Evolutionary conservation across 2,113 vertebrate species (phyloP), one percentile per base, ranked within the genome.

Genomic region (Salvelinus alpinus): DNA sequence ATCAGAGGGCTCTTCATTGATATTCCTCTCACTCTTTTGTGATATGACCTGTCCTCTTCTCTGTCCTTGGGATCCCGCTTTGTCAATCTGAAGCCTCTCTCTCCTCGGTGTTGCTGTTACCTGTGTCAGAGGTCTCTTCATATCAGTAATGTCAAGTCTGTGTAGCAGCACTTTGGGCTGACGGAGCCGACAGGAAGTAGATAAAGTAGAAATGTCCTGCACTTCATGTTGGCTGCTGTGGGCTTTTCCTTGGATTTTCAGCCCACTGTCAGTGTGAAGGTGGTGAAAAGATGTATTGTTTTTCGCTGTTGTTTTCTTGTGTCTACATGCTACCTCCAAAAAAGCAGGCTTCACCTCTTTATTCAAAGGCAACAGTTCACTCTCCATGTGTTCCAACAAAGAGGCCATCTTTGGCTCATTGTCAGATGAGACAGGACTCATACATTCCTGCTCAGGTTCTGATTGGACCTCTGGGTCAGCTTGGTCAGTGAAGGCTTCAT

Each of bases 401-500:
- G n/a, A 22, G 20, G 59, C n/a, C n/a, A 62, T 62, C n/a, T 62
- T 27, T 64, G 62, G 11, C 62, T 64, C n/a, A 22, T 8, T 62
- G 24, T 25, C n/a, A 64, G 24, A 64, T 25, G 25, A 64, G 62
- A 20, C 22, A 1, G 62, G 62, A 13, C 62, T 64, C 25, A 25
- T 22, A 64, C 62, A 64, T 64, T 20, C 24, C 24, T 64, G 8
- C 62, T 7, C 22, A 25, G 24, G n/a, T 7, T 64, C 62, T 13
- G 62, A 64, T 25, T 64, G 62, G 62, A 64, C 22, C 62, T 64
- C 62, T 64, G 62, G 4, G 62, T 24, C 62, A 64, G n/a, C 62
- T 64, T 24, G 13, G 62, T 24, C 62, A 64, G 3, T 24, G 3
- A 64, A 1, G 62, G 11, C 25, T 11, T 64, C 62, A 64, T 7